Conservation (phyloP, 2,888 invertebrate genomes). For the Hyalella azteca region DNA sequence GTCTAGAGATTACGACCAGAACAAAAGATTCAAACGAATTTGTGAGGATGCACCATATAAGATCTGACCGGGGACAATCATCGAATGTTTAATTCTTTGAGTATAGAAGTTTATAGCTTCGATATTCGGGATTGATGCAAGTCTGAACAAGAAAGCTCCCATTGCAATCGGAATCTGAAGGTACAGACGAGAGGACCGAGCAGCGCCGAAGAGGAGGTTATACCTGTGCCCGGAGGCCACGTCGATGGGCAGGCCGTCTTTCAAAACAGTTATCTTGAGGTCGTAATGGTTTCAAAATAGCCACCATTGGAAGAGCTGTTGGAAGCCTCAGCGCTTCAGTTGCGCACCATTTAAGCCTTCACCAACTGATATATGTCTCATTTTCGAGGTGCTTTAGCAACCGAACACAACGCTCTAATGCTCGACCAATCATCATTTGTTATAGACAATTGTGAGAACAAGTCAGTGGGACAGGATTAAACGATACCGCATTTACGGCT, state of each 20-base stretch:
- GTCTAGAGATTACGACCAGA: no score
- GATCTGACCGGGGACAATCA: no score
- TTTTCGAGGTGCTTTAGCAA: constrained; percentile 12
- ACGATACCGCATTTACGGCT: not conserved
- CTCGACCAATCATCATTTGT: constrained; percentile 36
- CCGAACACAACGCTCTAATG: constrained; percentile 15
- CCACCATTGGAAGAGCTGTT: constrained; percentile 12
- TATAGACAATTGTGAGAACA: constrained; percentile 35
- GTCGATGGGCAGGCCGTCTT: constrained; percentile 17
- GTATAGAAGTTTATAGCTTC: no score
- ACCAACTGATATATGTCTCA: constrained; percentile 30
- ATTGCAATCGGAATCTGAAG: no score
- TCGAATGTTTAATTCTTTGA: no score
- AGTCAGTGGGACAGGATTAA: constrained; percentile 12
- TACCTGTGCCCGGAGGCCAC: not conserved
- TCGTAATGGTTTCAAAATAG: constrained; percentile 33
- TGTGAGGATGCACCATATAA: no score
- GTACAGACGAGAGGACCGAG: no score
- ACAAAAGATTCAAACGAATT: no score
- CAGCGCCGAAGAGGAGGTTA: not conserved
- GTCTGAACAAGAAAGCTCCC: no score
- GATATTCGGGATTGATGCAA: no score
- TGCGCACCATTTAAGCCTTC: constrained; percentile 36
- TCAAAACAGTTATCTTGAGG: constrained; percentile 30
- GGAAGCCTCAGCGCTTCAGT: constrained; percentile 20